Percentiles rank a stretch among this genome's conserved stretches.
These are phyloP conservation scores for Amphibalanus amphitrite DNA, from an alignment of 1,140 invertebrate genomes.

Conservation along the genomic window DNA sequence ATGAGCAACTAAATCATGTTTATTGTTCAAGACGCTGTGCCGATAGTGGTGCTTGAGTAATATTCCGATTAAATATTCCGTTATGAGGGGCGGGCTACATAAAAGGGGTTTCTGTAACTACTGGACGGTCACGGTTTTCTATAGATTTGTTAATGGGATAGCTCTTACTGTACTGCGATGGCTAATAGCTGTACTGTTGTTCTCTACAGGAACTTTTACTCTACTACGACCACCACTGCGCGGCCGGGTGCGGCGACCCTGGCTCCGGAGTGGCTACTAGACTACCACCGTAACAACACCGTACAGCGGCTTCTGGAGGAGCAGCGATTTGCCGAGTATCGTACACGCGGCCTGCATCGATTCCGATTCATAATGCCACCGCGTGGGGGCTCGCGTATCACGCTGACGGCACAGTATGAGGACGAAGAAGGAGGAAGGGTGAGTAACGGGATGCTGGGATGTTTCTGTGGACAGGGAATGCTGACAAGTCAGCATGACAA, in stretches of 20 bases:
- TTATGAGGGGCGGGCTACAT: too few relatives aligned
- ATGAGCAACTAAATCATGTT: too few relatives aligned
- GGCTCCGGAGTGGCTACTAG: neutral
- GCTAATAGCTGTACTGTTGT: too few relatives aligned
- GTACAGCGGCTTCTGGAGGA: constrained; percentile 7
- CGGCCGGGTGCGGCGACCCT: constrained; percentile 7
- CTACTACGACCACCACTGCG: constrained; percentile 6
- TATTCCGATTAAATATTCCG: too few relatives aligned
- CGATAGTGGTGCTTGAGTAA: too few relatives aligned
- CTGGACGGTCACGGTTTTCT: too few relatives aligned
- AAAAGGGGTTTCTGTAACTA: too few relatives aligned
- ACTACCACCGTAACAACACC: neutral
- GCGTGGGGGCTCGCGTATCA: constrained; percentile 18
- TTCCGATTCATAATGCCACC: constrained; percentile 23
- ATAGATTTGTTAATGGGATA: too few relatives aligned
- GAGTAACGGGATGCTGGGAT: constrained; percentile 9
- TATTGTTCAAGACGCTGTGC: too few relatives aligned
- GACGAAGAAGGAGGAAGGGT: constrained; percentile 13
- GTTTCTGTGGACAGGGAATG: too few relatives aligned
- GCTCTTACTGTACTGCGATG: too few relatives aligned
- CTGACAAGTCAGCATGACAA: too few relatives aligned
- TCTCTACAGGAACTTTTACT: neutral
- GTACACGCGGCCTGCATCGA: constrained; percentile 19
- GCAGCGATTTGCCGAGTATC: constrained; percentile 12
- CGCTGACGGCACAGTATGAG: constrained; percentile 23